Base-by-base conservation (phyloP, 1,140 invertebrate species). In the Wiebesia pumilae region DNA sequence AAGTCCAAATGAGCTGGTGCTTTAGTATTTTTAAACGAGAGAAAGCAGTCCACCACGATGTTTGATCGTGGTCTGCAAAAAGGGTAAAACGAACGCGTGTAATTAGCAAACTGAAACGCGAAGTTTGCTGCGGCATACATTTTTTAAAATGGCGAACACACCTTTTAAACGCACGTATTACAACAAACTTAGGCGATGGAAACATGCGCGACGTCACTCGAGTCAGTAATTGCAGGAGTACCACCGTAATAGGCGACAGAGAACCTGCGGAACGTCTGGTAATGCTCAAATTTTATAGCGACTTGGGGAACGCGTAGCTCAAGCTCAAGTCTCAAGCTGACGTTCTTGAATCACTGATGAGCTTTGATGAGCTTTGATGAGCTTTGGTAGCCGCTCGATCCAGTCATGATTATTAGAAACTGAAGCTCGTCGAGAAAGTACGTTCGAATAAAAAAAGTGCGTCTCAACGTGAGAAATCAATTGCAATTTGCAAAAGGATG, bases 401-500 rank as follows among this genome's bases (percentile, higher is more conserved):
- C 19, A 38, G 24, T 73, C 24, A 40, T 24, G 35, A 38, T 12
- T 78, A 47, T 78, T 24, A n/a, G 27, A 51, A 16, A 30, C 0
- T 24, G 0, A 78, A 38, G 0, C 27, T 47, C 75, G 2, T 10
- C 43, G 33, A 54, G 47, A 79, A 79, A 12, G 38, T 14, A 4
- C 24, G 21, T 9, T 47, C 33, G 54, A 10, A 10, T 58, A 47
- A 21, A 73, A 71, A 83, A 83, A 40, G 7, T 69, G 16, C 43
- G 43, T 33, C 9, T 0, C 38, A 27, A 24, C 30, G 21, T 51
- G 21, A 71, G 67, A 65, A 35, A 58, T 35, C 27, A 54, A 83
- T 83, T 83, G 62, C 21, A 83, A 58, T 40, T 24, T 62, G 71
- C 33, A 83, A 77, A 58, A 30, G 30, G 71, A 77, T 40, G 35